Conservation (phyloP, 2,113 vertebrate genomes). For the Ammodytes dubius region DNA sequence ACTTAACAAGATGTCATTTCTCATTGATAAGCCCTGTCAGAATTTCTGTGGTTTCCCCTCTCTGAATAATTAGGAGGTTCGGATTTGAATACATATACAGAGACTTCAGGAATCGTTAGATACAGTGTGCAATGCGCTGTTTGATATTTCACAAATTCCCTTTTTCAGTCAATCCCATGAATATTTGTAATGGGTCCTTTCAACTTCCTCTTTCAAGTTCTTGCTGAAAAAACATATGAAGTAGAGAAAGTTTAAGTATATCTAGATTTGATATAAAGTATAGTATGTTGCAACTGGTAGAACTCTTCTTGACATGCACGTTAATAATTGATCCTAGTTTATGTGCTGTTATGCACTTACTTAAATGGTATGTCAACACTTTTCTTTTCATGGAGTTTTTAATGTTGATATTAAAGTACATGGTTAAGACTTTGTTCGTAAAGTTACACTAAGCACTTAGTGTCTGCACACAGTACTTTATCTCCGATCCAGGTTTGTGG, state of each 20-base stretch:
- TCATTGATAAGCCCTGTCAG: slow-evolving; percentile 81
- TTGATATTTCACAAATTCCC: slow-evolving; percentile 78
- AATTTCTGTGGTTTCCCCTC: slow-evolving; percentile 62
- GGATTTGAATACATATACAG: slow-evolving; percentile 79
- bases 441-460: slow-evolving; percentile 41
- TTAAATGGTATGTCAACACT: slow-evolving; percentile 13
- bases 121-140: slow-evolving; percentile 65
- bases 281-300: slow-evolving; percentile 16
- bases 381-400: slow-evolving; percentile 24
- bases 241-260: slow-evolving; percentile 56
- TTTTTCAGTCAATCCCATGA: slow-evolving; percentile 61
- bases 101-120: slow-evolving; percentile 74
- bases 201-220: slow-evolving; percentile 56
- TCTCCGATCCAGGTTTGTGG: slow-evolving; percentile 5
- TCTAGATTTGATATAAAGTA: slow-evolving; percentile 42
- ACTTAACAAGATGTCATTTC: slow-evolving; percentile 85
- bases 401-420: slow-evolving; percentile 27
- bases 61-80: slow-evolving; percentile 81
- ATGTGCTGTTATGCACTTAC: slow-evolving; percentile 1
- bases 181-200: slow-evolving; percentile 76
- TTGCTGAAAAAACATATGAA: slow-evolving; percentile 47
- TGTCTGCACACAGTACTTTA: slow-evolving; percentile 18
- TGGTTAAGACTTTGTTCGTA: slow-evolving; percentile 18
- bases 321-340: slow-evolving; percentile 14
- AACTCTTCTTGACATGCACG: slow-evolving; percentile 35